Percentiles rank a stretch among this genome's conserved stretches.
phyloP scores from a whole-genome alignment of 2,797 vertebrate genomes.

The Girardinus metallicus region DNA sequence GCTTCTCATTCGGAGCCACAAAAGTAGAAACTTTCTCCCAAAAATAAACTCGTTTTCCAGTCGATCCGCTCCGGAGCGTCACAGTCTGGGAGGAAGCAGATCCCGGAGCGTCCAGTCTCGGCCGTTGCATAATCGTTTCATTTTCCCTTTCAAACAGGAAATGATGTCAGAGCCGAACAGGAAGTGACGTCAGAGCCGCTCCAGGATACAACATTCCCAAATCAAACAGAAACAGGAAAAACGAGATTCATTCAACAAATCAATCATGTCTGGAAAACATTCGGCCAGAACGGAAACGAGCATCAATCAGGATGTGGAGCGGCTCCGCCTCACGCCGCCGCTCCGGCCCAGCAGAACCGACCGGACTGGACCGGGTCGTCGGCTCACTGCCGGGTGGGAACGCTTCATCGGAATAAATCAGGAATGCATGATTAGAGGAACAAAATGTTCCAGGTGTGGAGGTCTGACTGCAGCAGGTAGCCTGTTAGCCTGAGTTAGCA shows the following conservation, averaged over 20 bases:
- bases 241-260: constrained; percentile 45
- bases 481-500: constrained; percentile 69
- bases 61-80: neutral
- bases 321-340: neutral
- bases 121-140: constrained; percentile 62
- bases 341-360: neutral
- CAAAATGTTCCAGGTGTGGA: constrained; percentile 18
- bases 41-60: constrained; percentile 56
- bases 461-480: constrained; percentile 44
- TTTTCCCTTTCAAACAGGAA: constrained; percentile 30
- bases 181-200: neutral
- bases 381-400: constrained; percentile 32
- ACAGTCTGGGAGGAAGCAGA: neutral
- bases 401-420: constrained; percentile 41
- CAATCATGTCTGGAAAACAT: constrained; percentile 53
- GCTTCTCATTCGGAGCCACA: constrained; percentile 38
- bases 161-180: neutral
- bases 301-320: constrained; percentile 16
- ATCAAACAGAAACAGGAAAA: constrained; percentile 7
- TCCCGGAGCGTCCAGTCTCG: constrained; percentile 16
- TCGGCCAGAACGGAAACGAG: constrained; percentile 41
- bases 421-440: constrained; percentile 55
- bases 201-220: constrained; percentile 41
- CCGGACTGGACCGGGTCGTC: constrained; percentile 25
- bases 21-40: constrained; percentile 42